A percentile compares a stretch with the other conserved stretches of the same genome.
Conservation (phyloP, 2,888 invertebrate genomes). For the Crocallis elinguaria region DNA sequence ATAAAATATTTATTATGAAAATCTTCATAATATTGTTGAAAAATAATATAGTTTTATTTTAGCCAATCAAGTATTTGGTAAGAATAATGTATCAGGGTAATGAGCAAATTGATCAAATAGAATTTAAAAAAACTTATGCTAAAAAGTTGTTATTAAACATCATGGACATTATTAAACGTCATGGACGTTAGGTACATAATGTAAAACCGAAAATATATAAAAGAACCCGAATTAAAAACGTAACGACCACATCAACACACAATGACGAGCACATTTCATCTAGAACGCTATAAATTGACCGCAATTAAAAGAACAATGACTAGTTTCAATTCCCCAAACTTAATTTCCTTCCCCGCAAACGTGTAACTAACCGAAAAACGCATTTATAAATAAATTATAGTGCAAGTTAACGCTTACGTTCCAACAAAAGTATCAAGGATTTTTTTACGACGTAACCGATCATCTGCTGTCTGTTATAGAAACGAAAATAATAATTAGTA, state of each 20-base stretch:
- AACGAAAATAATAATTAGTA: constrained; percentile 74
- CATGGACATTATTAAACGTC: too few species aligned
- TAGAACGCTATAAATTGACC: constrained; percentile 82
- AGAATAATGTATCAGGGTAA: too few species aligned
- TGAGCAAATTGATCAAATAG: too few species aligned
- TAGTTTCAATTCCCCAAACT: constrained; percentile 83
- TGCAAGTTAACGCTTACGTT: constrained; percentile 29
- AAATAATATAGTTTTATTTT: neutral
- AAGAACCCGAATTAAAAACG: constrained; percentile 9
- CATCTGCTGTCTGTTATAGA: constrained; percentile 37
- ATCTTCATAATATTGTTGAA: neutral
- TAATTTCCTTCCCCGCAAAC: constrained; percentile 78
- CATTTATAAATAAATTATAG: constrained; percentile 36
- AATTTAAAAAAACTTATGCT: too few species aligned
- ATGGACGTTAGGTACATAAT: neutral
- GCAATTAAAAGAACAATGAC: constrained; percentile 84
- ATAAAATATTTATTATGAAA: neutral
- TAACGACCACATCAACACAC: constrained; percentile 49
- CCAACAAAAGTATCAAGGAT: constrained; percentile 16
- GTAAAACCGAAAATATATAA: constrained; percentile 4
- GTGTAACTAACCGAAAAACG: constrained; percentile 73
- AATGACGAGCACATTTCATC: constrained; percentile 80
- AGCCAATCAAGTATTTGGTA: too few species aligned
- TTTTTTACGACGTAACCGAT: constrained; percentile 23
- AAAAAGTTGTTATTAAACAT: too few species aligned